Percentiles rank a stretch among this genome's conserved stretches.
Evolutionary conservation across 2,797 vertebrate species (phyloP).

Genomic region (Thalassophryne amazonica): DNA sequence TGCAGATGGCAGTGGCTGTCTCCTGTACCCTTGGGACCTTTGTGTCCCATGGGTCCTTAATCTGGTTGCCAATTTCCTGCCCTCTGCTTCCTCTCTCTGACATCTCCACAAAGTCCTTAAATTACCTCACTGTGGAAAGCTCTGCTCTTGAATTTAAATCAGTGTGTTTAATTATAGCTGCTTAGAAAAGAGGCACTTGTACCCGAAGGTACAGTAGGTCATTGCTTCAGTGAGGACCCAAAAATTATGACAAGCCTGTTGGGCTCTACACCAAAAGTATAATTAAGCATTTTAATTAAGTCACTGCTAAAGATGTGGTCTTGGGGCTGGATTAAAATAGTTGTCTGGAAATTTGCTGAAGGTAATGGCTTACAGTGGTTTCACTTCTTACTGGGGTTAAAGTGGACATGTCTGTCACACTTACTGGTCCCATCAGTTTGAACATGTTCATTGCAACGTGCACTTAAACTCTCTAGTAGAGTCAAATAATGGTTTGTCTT

Average conservation of each 20-base stretch:
- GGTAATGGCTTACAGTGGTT: conserved; percentile 1
- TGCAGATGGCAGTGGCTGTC: conserved; percentile 50
- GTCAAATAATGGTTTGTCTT: conserved; percentile 39
- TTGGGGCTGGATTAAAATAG: conserved; percentile 29
- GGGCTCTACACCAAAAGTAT: conserved; percentile 23
- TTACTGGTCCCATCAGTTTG: conserved; percentile 4
- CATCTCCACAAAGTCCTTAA: conserved; percentile 38
- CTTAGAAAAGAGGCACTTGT: conserved; percentile 23
- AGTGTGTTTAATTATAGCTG: conserved; percentile 40
- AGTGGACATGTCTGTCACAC: conserved; percentile 5
- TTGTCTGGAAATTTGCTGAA: not conserved
- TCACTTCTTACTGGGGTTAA: not conserved
- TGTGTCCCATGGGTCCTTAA: conserved; percentile 50
- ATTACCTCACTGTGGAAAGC: conserved; percentile 30
- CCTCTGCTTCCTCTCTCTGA: conserved; percentile 36
- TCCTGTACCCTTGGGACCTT: conserved; percentile 40
- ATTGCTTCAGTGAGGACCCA: conserved; percentile 21
- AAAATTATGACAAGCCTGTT: conserved; percentile 26
- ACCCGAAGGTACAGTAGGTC: conserved; percentile 29
- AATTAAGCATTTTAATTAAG: conserved; percentile 54
- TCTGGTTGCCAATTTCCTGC: conserved; percentile 56
- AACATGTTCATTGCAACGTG: conserved; percentile 23
- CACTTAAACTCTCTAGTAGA: conserved; percentile 31
- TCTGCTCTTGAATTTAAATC: conserved; percentile 55
- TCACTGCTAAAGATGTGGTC: conserved; percentile 6